phyloP scores from a whole-genome alignment of 2,888 invertebrate species.

The Microdon myrmicae region DNA sequence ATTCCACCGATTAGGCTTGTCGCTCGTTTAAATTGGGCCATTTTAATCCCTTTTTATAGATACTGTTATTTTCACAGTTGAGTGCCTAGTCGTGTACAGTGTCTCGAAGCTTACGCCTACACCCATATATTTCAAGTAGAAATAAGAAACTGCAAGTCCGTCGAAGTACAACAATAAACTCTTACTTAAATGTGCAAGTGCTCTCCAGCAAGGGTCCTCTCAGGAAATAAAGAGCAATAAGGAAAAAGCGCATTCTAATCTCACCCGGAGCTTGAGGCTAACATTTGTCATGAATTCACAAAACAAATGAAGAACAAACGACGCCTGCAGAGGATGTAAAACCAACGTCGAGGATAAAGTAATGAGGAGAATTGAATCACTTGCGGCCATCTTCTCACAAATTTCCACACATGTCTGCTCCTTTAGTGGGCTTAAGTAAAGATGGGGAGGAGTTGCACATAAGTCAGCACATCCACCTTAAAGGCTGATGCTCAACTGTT shows the following conservation, averaged over 20 bases:
- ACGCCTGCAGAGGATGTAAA: too few species aligned
- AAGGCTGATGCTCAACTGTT: slow-evolving; percentile 41
- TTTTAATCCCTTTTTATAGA: too few species aligned
- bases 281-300: slow-evolving; percentile 45
- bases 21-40: too few species aligned
- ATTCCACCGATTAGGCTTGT: too few species aligned
- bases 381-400: slow-evolving; percentile 25
- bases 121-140: too few species aligned
- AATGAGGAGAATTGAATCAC: slow-evolving; percentile 37
- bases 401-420: slow-evolving; percentile 27
- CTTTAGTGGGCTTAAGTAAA: slow-evolving; percentile 3
- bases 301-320: slow-evolving; percentile 44
- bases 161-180: slow-evolving; percentile 10
- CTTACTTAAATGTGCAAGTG: slow-evolving; percentile 18
- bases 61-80: too few species aligned
- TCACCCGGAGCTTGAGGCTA: slow-evolving; percentile 22
- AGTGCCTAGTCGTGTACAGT: too few species aligned
- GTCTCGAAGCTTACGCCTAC: too few species aligned
- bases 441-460: too few species aligned
- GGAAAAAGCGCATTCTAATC: neutral
- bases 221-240: too few species aligned
- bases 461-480: slow-evolving; percentile 34
- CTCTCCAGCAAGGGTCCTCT: too few species aligned
- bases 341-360: slow-evolving; percentile 27
- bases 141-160: too few species aligned